Evolutionary conservation across 2,113 vertebrate genomes (phyloP).

Genomic region (Paramormyrops kingsleyae): DNA sequence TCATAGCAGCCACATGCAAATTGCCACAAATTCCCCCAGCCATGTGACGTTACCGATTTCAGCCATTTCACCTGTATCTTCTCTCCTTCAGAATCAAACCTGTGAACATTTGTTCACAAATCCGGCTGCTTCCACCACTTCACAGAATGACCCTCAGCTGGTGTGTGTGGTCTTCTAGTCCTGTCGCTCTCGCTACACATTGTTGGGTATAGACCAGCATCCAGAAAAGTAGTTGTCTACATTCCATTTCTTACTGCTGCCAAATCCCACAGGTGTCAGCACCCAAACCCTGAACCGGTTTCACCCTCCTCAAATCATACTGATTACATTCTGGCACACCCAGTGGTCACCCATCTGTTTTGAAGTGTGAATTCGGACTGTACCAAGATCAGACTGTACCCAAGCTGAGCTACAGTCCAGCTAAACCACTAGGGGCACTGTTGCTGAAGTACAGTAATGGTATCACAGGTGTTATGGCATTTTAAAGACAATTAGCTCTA

Average conservation of each 20-base stretch:
- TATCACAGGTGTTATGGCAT: not conserved
- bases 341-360: not conserved
- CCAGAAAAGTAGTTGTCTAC: not conserved
- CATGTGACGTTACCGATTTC: not conserved
- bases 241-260: not conserved
- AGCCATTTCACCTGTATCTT: not conserved
- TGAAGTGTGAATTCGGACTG: not conserved
- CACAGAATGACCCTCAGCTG: not conserved
- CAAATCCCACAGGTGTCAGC: not conserved
- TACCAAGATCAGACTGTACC: not conserved
- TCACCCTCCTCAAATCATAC: not conserved
- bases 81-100: not conserved
- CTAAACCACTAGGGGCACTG: not conserved
- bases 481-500: not conserved
- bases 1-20: not conserved
- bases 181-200: not conserved
- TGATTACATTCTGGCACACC: not conserved
- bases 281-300: not conserved
- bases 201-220: not conserved
- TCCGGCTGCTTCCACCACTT: not conserved
- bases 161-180: not conserved
- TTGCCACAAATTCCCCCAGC: not conserved
- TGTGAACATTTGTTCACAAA: not conserved
- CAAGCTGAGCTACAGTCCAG: not conserved
- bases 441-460: not conserved